Base-by-base conservation (phyloP, 2,797 vertebrate species). In the Chelon auratus region DNA sequence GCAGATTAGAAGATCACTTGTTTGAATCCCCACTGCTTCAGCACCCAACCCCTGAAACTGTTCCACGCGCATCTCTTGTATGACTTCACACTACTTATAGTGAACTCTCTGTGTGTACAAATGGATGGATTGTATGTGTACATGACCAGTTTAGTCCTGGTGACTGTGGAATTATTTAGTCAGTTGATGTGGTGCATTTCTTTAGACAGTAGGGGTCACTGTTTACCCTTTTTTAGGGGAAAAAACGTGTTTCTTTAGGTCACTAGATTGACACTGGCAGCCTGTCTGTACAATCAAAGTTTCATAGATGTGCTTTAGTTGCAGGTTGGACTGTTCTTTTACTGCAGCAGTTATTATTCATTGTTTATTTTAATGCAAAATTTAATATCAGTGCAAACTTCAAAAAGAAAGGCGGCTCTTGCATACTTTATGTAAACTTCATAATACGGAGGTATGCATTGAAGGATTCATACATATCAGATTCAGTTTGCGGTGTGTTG, bases 151-250 rank as follows among this genome's bases (percentile, higher is more conserved):
- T 30, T 39, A 39, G 9, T 11, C 17, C 36, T 53, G 24, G 8
- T 3, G 40, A 20, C 17, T 54, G 2, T 42, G 14, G 30, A 24
- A 50, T 13, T 30, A 30, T 30, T 47, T 40, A 40, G 30, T 8
- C 30, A 33, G 30, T 33, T 3, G 33, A 3, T 62, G 83, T 69
- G 55, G 2, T 11, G 9, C 1, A 24, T 7, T 0, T 0, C 64
- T 71, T 42, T 0, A 20, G 12, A 20, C 91, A 62, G 66, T 65
- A 82, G 90, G 69, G 79, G 89, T 59, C 85, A 50, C 57, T 91
- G 77, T 89, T 82, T 67, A 18, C 50, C 72, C 56, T 81, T 20
- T 53, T 75, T 67, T 14, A 2, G 42, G 24, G 1, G 9, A 48
- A 40, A 72, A 7, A 8, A 17, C 8, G 9, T 36, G 0, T 33